Evolutionary conservation across 35 echinoderm and acorn worm genomes (phyloP).

Genomic region (Heliocidaris erythrogramma): DNA sequence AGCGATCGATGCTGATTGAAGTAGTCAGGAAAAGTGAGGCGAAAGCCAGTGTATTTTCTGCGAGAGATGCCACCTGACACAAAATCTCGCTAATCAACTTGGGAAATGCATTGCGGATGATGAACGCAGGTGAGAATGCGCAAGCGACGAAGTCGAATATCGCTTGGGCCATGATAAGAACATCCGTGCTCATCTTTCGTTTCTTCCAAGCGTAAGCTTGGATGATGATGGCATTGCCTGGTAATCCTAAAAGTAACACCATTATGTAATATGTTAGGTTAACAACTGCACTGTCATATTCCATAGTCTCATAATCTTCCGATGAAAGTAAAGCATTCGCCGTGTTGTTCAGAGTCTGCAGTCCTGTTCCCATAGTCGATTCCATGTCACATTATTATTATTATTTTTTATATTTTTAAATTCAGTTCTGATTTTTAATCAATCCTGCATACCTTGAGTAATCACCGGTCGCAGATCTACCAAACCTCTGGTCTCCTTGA

Average conservation of each 20-base stretch:
- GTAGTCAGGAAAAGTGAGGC: slow-evolving; percentile 2
- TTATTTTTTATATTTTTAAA: no score
- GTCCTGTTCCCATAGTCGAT: no score
- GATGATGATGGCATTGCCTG: slow-evolving; percentile 13
- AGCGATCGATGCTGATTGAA: slow-evolving; percentile 27
- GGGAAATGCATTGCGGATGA: neutral
- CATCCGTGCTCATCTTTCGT: slow-evolving; percentile 20
- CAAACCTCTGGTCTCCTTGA: no score
- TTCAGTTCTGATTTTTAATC: no score
- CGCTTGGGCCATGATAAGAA: slow-evolving; percentile 21
- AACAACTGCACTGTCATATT: neutral
- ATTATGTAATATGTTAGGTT: neutral
- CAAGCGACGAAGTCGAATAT: slow-evolving; percentile 14
- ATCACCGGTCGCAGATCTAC: no score
- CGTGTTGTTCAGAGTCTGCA: no score
- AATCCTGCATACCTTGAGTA: no score
- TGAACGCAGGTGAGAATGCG: neutral
- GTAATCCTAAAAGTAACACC: neutral
- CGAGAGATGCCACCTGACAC: neutral
- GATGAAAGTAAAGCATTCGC: no score
- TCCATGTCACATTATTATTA: no score
- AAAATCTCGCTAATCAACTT: neutral
- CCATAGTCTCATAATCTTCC: no score
- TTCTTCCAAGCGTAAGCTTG: neutral
- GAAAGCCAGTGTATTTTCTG: neutral